Conservation (phyloP, 2,888 invertebrate genomes). For the Epinotia ramella region DNA sequence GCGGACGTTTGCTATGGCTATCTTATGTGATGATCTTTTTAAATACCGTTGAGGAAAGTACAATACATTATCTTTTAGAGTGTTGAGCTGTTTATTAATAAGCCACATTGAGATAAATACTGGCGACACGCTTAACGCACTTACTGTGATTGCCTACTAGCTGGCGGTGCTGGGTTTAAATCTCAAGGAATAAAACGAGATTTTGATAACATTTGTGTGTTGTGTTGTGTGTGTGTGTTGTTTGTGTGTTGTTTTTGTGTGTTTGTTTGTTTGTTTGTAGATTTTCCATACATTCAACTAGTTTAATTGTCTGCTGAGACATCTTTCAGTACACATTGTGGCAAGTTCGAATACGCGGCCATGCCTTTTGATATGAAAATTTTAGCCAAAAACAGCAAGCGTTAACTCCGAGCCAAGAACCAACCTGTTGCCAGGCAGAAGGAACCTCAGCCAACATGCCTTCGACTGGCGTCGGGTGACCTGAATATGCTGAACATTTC, state of each 20-base stretch:
- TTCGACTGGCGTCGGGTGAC: not conserved
- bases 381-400: not conserved
- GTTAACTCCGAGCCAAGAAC: not conserved
- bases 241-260: no score
- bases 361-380: not conserved
- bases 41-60: not conserved
- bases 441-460: not conserved
- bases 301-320: not conserved
- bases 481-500: not conserved
- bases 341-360: not conserved
- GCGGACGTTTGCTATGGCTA: constrained; percentile 16
- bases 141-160: not conserved
- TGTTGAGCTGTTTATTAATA: not conserved
- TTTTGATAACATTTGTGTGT: no score
- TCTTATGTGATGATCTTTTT: constrained; percentile 17
- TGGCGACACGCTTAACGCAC: not conserved
- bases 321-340: not conserved
- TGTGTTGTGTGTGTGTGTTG: no score
- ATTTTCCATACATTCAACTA: not conserved
- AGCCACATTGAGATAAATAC: not conserved
- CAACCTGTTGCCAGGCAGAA: not conserved
- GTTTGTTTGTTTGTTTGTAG: no score
- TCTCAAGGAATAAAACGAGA: no score
- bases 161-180: no score
- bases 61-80: not conserved